Base-by-base conservation (phyloP, 53 echinoderm and acorn worm species). In the Hippasteria phrygiana region DNA sequence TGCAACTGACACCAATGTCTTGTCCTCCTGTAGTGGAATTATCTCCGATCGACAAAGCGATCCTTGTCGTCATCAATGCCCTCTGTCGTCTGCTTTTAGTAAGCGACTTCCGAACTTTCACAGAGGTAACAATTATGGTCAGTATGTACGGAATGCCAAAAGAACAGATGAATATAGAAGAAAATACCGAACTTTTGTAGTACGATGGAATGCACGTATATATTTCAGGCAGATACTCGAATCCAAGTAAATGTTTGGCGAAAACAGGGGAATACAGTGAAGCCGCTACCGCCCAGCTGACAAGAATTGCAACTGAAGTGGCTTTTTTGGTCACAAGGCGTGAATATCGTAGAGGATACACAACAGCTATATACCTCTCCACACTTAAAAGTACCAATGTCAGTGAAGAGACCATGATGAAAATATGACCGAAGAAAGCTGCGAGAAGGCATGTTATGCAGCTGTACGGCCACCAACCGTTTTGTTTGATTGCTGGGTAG, bases 221-320 rank as follows among this genome's bases (percentile, higher is more conserved):
- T 9, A 35, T 67, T 35, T 67, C 69, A 6, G 69, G 69, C 34
- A 67, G 9, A 36, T 67, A 67, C 37, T 67, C 69, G 34, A 67
- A 67, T 67, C 69, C 69, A 35, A 67, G 35, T 1, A 67, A 31
- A 17, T 36, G 16, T 11, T 67, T 35, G 0, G 16, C 12, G 27
- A 67, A 67, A 67, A 35, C 69, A 33, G 69, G 69, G 12, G 36
- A 35, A 18, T 33, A 67, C 9, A 67, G 17, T 13, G 34, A 0
- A 18, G 36, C 69, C 0, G 16, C 69, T 13, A 18, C 18, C 34
- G 27, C 4, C 69, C 69, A 67, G 37, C 34, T 67, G 33, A 67
- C 34, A 7, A 67, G 37, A 35, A 67, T 67, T 7, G 69, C 36
- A 10, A 67, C 13, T 1, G 27, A 4, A 9, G 37, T 18, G 13